Evolutionary conservation across 2,797 vertebrate species (phyloP).

Genomic region (Myiotriccus ornatus): DNA sequence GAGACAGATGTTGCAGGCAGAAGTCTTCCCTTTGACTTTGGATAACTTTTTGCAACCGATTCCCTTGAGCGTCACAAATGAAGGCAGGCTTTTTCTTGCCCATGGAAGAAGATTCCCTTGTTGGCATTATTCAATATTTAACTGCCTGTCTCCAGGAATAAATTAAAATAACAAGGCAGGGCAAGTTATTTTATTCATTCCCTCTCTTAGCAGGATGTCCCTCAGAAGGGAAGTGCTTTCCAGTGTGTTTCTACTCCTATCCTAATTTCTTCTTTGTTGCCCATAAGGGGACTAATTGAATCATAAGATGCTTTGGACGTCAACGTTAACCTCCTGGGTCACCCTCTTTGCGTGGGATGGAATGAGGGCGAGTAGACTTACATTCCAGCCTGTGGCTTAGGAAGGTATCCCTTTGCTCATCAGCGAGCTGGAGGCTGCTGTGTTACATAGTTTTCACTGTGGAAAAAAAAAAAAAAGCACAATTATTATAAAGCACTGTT

Average conservation of each 20-base stretch:
- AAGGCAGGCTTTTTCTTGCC: background rate
- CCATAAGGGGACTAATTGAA: background rate
- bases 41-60: background rate
- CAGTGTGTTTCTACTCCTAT: background rate
- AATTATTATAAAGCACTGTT: conserved; percentile 11
- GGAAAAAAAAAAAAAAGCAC: background rate
- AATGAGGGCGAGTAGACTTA: background rate
- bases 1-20: background rate
- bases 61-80: background rate
- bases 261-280: background rate
- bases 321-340: background rate
- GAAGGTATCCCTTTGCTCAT: background rate
- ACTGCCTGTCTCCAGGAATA: background rate
- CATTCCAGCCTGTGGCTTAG: background rate
- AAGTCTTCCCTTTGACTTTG: background rate
- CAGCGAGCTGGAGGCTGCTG: background rate
- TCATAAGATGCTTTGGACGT: background rate
- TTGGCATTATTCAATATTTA: background rate
- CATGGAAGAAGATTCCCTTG: background rate
- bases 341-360: background rate
- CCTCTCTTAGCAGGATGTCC: background rate
- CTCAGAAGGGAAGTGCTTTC: background rate
- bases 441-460: background rate
- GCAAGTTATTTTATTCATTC: background rate
- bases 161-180: background rate